Percentiles rank a stretch among this genome's conserved stretches.
Evolutionary conservation across 1,140 invertebrate genomes (phyloP).

Genomic region (Anagrus nilaparvatae): DNA sequence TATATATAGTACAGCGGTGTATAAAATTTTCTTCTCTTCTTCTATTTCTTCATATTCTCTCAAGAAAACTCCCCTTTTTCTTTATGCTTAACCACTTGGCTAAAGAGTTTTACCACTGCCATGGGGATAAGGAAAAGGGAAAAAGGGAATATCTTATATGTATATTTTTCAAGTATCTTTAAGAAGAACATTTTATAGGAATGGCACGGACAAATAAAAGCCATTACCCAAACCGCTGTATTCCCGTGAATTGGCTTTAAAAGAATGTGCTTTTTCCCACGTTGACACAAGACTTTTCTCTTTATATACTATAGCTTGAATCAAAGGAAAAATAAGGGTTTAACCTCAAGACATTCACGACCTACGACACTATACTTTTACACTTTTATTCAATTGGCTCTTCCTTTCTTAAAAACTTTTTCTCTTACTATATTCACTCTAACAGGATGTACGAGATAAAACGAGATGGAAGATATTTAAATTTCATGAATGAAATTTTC

Average conservation of each 20-base stretch:
- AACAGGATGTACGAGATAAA: slow-evolving; percentile 4
- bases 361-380: slow-evolving; percentile 34
- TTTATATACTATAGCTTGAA: too few species aligned
- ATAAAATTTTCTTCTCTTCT: too few species aligned
- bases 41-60: too few species aligned
- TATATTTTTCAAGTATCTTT: too few species aligned
- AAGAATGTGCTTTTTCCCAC: slow-evolving; percentile 4
- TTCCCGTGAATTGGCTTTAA: slow-evolving; percentile 18
- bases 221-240: slow-evolving; percentile 32
- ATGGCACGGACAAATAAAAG: slow-evolving; percentile 34
- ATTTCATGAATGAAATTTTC: slow-evolving; percentile 31
- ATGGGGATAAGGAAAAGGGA: too few species aligned
- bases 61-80: too few species aligned
- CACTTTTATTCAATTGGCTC: slow-evolving; percentile 9
- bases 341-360: slow-evolving; percentile 29
- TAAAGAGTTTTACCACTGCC: too few species aligned
- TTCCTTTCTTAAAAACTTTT: slow-evolving; percentile 15
- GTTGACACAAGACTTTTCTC: slow-evolving; percentile 23
- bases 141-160: too few species aligned
- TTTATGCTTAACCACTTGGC: too few species aligned
- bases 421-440: slow-evolving; percentile 13
- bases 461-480: slow-evolving; percentile 17
- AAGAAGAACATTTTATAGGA: too few species aligned
- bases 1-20: too few species aligned
- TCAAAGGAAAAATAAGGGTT: slow-evolving; percentile 34